Base-by-base conservation (phyloP, 2,797 vertebrate species). In the Scarus forsteni region DNA sequence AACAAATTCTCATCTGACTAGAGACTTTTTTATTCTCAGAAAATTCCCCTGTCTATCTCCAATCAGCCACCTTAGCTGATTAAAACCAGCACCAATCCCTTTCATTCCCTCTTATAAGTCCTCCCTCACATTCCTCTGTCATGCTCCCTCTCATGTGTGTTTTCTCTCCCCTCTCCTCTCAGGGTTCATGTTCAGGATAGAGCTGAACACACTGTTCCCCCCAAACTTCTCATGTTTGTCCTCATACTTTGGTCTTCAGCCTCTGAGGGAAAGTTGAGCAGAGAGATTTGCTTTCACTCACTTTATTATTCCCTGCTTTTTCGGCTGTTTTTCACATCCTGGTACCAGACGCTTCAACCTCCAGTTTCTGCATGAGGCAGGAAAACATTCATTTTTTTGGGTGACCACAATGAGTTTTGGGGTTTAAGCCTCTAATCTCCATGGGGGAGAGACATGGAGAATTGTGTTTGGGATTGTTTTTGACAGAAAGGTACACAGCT, bases 191-290 rank as follows among this genome's bases (percentile, higher is more conserved):
- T 81, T 75, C 71, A 75, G 80, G 84, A 87, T 70, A 38, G 58
- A 69, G 68, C 72, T 70, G 89, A 89, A 93, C 89, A 88, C 70
- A 70, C 58, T 80, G 88, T 92, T 92, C 88, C 55, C 34, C 85
- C 84, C 69, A 61, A 27, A 72, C 73, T 67, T 27, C 75, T 82
- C 53, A 7, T 85, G 88, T 88, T 90, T 89, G 81, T 82, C 89
- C 85, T 80, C 84, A 83, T 68, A 67, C 75, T 58, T 77, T 66
- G 70, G 79, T 79, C 81, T 88, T 85, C 35, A n/a, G 50, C 80
- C 79, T 75, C 71, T 66, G 73, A 79, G 64, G 16, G 36, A 80
- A 76, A 67, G 71, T 59, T 71, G 43, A 69, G 60, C 64, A 77
- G 70, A 70, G 56, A 66, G 54, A 79, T 66, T 77, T 78, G 72